A percentile compares a stretch with the other conserved stretches of the same genome.
Evolutionary conservation across 2,113 vertebrate species (phyloP).

Genomic region (Pitta sordida): DNA sequence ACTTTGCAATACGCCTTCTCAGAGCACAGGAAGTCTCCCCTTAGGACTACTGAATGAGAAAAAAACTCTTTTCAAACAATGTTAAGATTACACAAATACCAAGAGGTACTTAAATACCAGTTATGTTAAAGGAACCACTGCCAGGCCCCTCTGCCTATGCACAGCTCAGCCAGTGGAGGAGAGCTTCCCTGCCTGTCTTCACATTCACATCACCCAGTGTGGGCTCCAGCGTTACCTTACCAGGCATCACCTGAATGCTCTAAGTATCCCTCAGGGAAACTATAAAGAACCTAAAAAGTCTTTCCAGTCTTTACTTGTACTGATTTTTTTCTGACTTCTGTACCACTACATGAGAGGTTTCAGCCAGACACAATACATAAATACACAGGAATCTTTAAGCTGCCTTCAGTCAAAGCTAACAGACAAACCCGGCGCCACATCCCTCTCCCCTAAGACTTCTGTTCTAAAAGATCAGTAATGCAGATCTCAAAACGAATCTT

Average conservation of each 20-base stretch:
- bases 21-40: neutral
- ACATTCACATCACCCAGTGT: neutral
- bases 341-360: neutral
- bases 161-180: neutral
- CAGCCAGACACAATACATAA: neutral
- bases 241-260: neutral
- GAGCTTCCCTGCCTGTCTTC: neutral
- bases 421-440: neutral
- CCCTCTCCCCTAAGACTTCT: neutral
- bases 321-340: neutral
- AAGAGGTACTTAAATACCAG: neutral
- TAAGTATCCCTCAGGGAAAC: neutral
- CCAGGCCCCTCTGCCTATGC: neutral
- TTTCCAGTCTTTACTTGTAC: neutral
- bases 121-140: neutral
- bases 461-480: neutral
- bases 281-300: neutral
- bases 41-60: neutral
- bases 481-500: neutral
- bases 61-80: neutral
- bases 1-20: neutral
- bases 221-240: neutral
- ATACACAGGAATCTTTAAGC: neutral
- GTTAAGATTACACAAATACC: neutral
- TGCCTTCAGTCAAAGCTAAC: neutral